Evolutionary conservation across 2,113 vertebrate genomes (phyloP), one percentile per base, ranked within the genome.

Genomic region (Eclectus roratus): DNA sequence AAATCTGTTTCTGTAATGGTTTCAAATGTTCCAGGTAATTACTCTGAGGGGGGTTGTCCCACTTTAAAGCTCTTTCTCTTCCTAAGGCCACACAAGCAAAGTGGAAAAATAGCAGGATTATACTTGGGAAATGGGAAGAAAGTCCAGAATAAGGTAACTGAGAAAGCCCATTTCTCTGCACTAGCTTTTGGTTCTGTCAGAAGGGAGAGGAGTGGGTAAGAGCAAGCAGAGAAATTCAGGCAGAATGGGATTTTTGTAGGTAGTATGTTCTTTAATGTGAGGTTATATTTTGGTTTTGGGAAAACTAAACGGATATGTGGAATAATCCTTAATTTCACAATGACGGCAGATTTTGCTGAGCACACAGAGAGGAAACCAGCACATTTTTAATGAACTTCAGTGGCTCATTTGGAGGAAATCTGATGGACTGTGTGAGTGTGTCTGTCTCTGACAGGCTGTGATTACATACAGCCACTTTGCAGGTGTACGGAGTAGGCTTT

Each of bases 261-360:
- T 35, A 25, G 7, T 56, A 5, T 44, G 4, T 24, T 60, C 50
- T 37, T 69, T 89, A 89, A 76, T 44, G 13, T 28, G 44, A 78
- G 19, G 20, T 60, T 74, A 10, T 50, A 6, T 74, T 73, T 83
- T 8, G 0, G 2, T 8, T 37, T 84, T 43, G 37, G 37, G 43
- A 73, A 85, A 91, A 63, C 53, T 10, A 39, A 50, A 64, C 0
- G 0, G 50, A 35, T 27, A 13, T 2, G 3, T 11, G 4, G 29
- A 80, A 43, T 66, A 90, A 80, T 46, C 58, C 52, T 80, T 33
- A 27, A 65, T 56, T 72, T 72, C 46, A 29, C 58, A 74, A 18
- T 13, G 23, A 53, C 3, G 2, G 16, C 35, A 80, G 43, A 11
- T 37, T 35, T 3, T 74, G 28, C 71, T 71, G 69, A 90, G 52